phyloP scores from a whole-genome alignment of 2,797 vertebrate genomes.

The Sebastes taczanowskii region DNA sequence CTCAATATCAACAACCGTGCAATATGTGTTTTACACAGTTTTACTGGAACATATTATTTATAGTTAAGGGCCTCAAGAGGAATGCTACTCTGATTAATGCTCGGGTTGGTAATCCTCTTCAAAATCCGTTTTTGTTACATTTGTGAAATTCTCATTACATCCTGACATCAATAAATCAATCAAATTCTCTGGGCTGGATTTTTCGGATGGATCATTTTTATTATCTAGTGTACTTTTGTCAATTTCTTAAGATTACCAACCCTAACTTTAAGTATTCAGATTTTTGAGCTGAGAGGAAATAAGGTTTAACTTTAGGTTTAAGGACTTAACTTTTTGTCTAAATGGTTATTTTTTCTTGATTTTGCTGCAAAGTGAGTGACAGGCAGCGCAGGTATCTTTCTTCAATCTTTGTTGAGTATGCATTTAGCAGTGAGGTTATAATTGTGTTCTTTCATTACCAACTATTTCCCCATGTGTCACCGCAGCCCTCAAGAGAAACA shows the following conservation, averaged over 20 bases:
- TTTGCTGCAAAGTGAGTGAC: neutral
- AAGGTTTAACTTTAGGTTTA: neutral
- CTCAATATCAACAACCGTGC: neutral
- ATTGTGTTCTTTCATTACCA: slow-evolving; percentile 36
- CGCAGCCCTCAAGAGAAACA: slow-evolving; percentile 18
- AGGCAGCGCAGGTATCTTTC: neutral
- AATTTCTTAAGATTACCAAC: neutral
- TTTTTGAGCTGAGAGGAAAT: neutral
- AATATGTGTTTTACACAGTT: neutral
- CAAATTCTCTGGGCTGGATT: neutral
- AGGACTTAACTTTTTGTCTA: neutral
- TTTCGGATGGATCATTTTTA: neutral
- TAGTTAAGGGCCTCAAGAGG: neutral
- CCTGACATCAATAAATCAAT: neutral
- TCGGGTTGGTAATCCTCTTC: too few species aligned
- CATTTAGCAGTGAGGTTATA: slow-evolving; percentile 38
- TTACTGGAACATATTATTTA: neutral
- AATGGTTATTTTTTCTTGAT: slow-evolving; percentile 1
- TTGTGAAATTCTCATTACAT: neutral
- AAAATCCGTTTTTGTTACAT: neutral
- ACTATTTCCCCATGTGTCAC: slow-evolving; percentile 55
- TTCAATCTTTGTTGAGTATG: neutral
- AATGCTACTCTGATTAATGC: neutral
- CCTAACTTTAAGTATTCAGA: neutral
- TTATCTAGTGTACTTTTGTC: neutral